Evolutionary conservation across 2,113 vertebrate genomes (phyloP), one percentile per base, ranked within the genome.

Genomic region (Anolis sagrei): DNA sequence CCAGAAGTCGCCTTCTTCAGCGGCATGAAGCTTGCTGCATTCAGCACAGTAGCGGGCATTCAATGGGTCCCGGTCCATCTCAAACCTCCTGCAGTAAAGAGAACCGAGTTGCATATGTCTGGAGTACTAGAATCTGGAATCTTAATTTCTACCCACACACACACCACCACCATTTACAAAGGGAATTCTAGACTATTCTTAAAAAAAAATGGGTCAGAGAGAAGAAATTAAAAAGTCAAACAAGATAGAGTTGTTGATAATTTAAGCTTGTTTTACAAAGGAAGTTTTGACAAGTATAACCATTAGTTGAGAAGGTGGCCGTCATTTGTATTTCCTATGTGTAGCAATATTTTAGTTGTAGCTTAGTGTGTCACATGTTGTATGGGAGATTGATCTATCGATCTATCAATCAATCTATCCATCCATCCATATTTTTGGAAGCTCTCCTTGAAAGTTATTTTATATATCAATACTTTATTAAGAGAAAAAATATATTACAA

Each of bases 1-100:
- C 98, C 98, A 99, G 87, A 99, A 95, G 92, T 99, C 98, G 0
- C 98, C 98, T 85, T 99, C 98, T 87, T 98, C 97, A 0, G 98
- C 98, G 0, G 98, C 94, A 87, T 99, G 98, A 90, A 95, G 95
- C 70, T 92, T 94, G n/a, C 95, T 97, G 76, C 98, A 99, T 89
- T 97, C 96, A 0, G 96, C 97, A 80, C 98, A 99, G 91, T 98
- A 99, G 18, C 98, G 96, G 18, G 97, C 98, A 48, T 91, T 96
- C 1, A 95, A 87, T 1, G 97, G 96, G 78, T 98, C 97, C 0
- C 98, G 97, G 78, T 97, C 97, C 97, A 99, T 97, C 95, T 98
- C 98, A n/a, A 99, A 98, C 86, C 98, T 95, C 96, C 98, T 99
- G 93, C 21, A 32, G 23, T 25, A 61, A 36, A 49, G 44, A 66